Evolutionary conservation across 2,888 invertebrate genomes (phyloP).

Genomic region (Nesidiocoris tenuis): DNA sequence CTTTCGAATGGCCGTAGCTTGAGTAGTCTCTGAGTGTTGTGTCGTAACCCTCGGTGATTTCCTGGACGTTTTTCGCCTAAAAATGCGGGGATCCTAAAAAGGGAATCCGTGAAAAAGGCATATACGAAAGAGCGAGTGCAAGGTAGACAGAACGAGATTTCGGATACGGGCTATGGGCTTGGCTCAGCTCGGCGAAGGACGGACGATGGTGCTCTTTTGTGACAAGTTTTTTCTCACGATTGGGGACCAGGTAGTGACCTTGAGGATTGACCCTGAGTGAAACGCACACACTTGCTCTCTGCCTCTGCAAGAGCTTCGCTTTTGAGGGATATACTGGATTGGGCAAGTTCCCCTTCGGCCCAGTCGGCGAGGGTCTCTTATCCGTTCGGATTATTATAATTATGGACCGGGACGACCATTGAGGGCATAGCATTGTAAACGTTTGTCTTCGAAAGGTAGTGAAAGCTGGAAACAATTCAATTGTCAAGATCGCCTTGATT

Average conservation of each 20-base stretch:
- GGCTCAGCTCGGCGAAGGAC: not conserved
- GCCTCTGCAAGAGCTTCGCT: too few species aligned
- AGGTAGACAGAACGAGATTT: not conserved
- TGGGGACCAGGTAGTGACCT: constrained; percentile 50
- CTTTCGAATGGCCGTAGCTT: constrained; percentile 9
- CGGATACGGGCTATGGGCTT: not conserved
- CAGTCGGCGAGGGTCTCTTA: not conserved
- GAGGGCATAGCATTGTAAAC: not conserved
- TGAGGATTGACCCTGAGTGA: constrained; percentile 35
- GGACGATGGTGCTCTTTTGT: constrained; percentile 27
- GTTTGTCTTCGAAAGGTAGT: too few species aligned
- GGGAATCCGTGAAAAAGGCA: not conserved
- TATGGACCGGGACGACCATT: constrained; percentile 15
- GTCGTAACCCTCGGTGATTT: constrained; percentile 5
- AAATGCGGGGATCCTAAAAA: constrained; percentile 19
- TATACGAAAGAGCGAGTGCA: not conserved
- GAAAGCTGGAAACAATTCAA: too few species aligned
- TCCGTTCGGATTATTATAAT: constrained; percentile 23
- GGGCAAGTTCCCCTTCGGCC: not conserved
- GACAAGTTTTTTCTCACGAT: constrained; percentile 50
- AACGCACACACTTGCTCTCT: constrained; percentile 31
- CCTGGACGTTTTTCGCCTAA: constrained; percentile 27
- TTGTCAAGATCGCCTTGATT: too few species aligned
- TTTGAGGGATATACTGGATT: not conserved
- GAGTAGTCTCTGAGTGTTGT: too few species aligned